Evolutionary conservation across 2,797 vertebrate species (phyloP).

Genomic region (Sebastes matsubarae): DNA sequence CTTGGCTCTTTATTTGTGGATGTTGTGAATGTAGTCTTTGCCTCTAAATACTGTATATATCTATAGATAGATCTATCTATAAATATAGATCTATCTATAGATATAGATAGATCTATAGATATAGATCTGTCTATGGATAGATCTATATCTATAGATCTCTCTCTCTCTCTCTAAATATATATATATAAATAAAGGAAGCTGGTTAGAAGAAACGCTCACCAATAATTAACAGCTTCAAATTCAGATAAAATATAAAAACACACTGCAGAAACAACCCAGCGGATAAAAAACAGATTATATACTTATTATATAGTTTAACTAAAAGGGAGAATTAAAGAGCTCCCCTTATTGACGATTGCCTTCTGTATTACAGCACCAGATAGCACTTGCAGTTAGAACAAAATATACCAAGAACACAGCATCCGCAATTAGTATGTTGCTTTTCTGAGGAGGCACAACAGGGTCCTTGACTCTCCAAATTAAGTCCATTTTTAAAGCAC

Average conservation of each 20-base stretch:
- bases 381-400: conserved; percentile 28
- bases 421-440: conserved; percentile 17
- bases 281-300: conserved; percentile 50
- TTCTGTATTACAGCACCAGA: conserved; percentile 32
- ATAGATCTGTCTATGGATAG: no score
- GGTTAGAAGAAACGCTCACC: conserved; percentile 45
- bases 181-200: conserved; percentile 38
- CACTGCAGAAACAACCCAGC: conserved; percentile 57
- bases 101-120: no score
- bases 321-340: conserved; percentile 24
- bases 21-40: conserved; percentile 25
- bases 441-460: background rate
- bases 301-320: conserved; percentile 52
- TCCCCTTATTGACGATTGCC: conserved; percentile 24
- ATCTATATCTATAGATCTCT: no score
- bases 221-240: conserved; percentile 57
- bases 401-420: conserved; percentile 47
- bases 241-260: conserved; percentile 57
- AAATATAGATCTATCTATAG: no score
- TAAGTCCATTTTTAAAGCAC: background rate
- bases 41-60: conserved; percentile 17
- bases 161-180: no score
- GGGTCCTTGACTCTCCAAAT: background rate
- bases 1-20: conserved; percentile 32
- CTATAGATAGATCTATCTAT: no score